A percentile compares a stretch with the other conserved stretches of the same genome.
phyloP scores from a whole-genome alignment of 2,113 vertebrate genomes.

The Chinchilla lanigera region DNA sequence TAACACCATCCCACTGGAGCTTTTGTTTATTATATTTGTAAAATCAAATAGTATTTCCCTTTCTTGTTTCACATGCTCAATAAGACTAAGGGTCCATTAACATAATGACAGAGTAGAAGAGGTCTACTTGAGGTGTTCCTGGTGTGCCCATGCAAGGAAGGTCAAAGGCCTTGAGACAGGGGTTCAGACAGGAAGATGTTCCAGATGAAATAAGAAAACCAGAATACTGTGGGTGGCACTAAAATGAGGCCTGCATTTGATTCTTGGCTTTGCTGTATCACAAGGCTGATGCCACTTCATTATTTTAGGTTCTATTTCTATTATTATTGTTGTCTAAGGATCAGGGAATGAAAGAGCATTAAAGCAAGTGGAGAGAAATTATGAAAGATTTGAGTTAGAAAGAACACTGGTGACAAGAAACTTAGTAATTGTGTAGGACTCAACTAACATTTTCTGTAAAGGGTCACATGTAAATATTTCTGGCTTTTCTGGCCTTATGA shows the following conservation, averaged over 20 bases:
- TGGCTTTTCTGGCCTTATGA: neutral
- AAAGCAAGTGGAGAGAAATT: conserved; percentile 20
- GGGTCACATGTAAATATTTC: neutral
- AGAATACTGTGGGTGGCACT: neutral
- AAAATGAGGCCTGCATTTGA: neutral
- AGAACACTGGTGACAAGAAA: neutral
- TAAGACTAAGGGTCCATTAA: neutral
- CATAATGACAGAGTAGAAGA: neutral
- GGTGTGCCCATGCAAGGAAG: neutral
- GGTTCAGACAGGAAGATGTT: neutral
- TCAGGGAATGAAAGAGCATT: neutral
- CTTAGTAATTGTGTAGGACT: neutral
- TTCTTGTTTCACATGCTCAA: neutral
- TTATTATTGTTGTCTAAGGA: neutral
- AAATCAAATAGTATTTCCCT: neutral
- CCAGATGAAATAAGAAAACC: neutral
- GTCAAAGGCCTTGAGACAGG: neutral
- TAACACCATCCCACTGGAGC: neutral
- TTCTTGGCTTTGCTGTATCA: neutral
- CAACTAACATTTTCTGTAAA: neutral
- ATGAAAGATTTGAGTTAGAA: neutral
- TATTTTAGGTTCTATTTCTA: neutral
- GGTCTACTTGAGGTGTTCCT: neutral
- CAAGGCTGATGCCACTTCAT: neutral
- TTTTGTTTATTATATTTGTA: conserved; percentile 19